These are phyloP conservation scores for Mesocricetus auratus DNA, from an alignment of 2,113 vertebrate genomes.

Conservation along the genomic window DNA sequence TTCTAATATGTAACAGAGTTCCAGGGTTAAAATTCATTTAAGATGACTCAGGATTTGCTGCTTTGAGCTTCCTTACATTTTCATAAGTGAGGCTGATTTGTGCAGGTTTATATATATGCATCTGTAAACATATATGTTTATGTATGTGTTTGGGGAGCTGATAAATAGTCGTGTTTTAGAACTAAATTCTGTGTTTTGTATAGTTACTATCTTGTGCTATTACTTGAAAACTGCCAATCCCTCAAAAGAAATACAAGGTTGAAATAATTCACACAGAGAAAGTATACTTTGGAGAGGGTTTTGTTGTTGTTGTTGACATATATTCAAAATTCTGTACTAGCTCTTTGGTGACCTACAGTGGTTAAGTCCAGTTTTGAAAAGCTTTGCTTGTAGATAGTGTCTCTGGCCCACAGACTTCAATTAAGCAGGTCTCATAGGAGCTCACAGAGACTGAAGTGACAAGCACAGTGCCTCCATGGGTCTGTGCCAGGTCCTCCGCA, in stretches of 20 bases:
- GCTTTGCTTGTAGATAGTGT: neutral
- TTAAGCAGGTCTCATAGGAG: neutral
- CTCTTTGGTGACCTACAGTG: neutral
- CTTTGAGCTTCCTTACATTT: neutral
- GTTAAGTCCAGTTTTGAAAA: conserved; percentile 32
- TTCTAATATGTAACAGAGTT: conserved; percentile 35
- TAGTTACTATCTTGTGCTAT: neutral
- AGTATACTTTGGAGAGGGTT: conserved; percentile 31
- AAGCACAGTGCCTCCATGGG: neutral
- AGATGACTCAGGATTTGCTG: neutral
- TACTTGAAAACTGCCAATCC: neutral
- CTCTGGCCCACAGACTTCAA: neutral
- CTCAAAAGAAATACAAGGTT: neutral
- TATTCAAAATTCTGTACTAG: conserved; percentile 29
- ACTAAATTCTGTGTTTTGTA: conserved; percentile 56
- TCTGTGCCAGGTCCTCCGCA: neutral
- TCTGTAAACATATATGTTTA: neutral
- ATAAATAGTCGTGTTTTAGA: neutral
- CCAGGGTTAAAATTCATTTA: conserved; percentile 24
- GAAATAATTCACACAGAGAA: conserved; percentile 49
- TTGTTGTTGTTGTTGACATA: conserved; percentile 52
- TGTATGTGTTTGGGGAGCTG: neutral
- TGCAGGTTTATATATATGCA: neutral
- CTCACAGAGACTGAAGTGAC: neutral
- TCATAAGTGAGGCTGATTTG: conserved; percentile 28